Percentiles rank a stretch among this genome's conserved stretches.
These are phyloP conservation scores for Galagoides demidoff DNA, from an alignment of 2,797 vertebrate species.

Conservation along the genomic window DNA sequence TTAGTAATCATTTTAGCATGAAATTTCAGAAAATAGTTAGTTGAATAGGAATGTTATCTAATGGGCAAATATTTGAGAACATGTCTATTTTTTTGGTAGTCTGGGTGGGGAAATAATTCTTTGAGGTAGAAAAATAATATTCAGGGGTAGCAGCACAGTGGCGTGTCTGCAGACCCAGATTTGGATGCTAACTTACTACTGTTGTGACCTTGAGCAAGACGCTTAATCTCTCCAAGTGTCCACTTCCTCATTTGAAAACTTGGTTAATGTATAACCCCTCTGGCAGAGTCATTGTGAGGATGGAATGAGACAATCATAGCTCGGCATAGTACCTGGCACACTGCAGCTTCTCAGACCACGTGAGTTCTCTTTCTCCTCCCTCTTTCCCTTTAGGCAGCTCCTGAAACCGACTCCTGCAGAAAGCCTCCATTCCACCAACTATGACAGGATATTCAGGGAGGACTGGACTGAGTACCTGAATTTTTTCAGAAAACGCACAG, in stretches of 20 bases:
- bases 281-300: neutral
- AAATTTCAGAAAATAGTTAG: slow-evolving; percentile 23
- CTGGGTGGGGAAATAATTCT: slow-evolving; percentile 4
- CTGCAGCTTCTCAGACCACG: neutral
- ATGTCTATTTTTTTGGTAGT: neutral
- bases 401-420: neutral
- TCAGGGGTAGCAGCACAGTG: neutral
- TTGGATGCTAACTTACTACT: neutral
- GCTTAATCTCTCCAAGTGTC: neutral
- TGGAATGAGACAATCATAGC: neutral
- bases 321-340: neutral
- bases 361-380: neutral
- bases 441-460: slow-evolving; percentile 4
- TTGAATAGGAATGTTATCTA: slow-evolving; percentile 2
- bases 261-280: neutral
- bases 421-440: neutral
- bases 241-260: slow-evolving; percentile 6
- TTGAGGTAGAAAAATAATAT: slow-evolving; percentile 13
- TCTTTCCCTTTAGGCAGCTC: neutral
- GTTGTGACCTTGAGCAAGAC: slow-evolving; percentile 13
- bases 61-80: slow-evolving; percentile 21
- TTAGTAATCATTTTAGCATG: neutral
- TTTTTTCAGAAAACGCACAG: slow-evolving; percentile 1
- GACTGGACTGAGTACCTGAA: neutral
- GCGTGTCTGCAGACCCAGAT: neutral